Evolutionary conservation across 2,113 vertebrate species (phyloP), one percentile per base, ranked within the genome.

Genomic region (Seriola rivoliana): DNA sequence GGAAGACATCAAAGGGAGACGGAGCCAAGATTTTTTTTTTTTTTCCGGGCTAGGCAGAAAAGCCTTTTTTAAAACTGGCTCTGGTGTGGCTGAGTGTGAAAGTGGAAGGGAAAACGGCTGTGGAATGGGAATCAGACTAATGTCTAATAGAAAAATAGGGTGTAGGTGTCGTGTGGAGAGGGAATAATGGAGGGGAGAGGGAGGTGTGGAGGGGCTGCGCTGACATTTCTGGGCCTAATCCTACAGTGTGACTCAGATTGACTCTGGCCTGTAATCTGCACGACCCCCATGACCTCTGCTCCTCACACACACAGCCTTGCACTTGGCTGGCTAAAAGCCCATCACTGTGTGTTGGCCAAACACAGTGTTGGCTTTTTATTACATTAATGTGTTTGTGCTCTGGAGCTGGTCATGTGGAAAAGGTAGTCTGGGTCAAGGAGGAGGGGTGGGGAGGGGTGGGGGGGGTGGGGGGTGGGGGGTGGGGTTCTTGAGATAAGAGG

Each of bases 381-480:
- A 73, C 68, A 46, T 89, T 80, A 80, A 75, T 71, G 65, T 84
- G 80, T 71, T n/a, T 55, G 81, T 48, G 75, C 63, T 71, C 64
- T 21, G 19, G 52, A 82, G 80, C 63, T 17, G 29, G 68, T 91
- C 87, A 91, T 88, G 91, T 89, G 82, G 72, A 84, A 92, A 81
- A 83, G 63, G 80, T 69, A 82, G 91, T 88, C 88, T 92, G 81
- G 91, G 86, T 93, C 86, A 84, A 82, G 66, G 42, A 36, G 60
- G 9, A 8, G n/a, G 19, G 76, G 89, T 10, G 13, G 36, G 36
- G n/a, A n/a, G n/a, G n/a, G n/a, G n/a, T n/a, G 19, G 0, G 5
- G 82, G 21, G 13, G 36, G 19, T 0, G 13, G 81, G 23, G 74
- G 46, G 29, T 12, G 1, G 23, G 23, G 23, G 23, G 23, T 23